phyloP scores from a whole-genome alignment of 35 echinoderm and acorn worm genomes.

The Hemicentrotus pulcherrimus region DNA sequence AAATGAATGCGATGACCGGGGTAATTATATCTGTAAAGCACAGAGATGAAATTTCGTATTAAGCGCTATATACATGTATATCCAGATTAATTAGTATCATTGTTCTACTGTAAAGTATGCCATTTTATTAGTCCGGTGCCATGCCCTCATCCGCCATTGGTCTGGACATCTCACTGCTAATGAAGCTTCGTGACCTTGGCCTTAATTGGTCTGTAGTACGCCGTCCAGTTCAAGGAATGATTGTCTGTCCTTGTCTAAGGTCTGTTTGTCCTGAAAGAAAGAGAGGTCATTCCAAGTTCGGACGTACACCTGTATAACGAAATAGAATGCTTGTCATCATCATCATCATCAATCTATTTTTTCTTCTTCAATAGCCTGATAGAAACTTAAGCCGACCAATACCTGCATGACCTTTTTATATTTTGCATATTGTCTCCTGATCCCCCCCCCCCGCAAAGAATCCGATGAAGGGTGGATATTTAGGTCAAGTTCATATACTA shows the following conservation, averaged over 20 bases:
- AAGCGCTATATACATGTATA: too few relatives aligned
- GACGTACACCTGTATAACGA: background rate
- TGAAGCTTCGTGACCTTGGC: background rate
- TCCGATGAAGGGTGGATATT: background rate
- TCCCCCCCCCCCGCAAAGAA: background rate
- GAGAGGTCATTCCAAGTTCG: background rate
- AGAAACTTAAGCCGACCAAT: background rate
- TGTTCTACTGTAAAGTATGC: too few relatives aligned
- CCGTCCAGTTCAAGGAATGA: background rate
- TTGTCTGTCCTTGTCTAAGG: background rate
- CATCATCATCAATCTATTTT: background rate
- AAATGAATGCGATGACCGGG: too few relatives aligned
- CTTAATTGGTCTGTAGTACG: background rate
- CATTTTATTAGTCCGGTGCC: too few relatives aligned
- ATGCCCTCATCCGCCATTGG: too few relatives aligned
- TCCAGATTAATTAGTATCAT: too few relatives aligned
- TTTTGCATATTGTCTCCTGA: too few relatives aligned
- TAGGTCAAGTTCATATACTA: background rate
- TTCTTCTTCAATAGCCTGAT: background rate
- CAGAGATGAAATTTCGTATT: too few relatives aligned
- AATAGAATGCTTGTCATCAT: background rate
- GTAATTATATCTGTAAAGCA: too few relatives aligned
- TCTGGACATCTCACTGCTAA: too few relatives aligned
- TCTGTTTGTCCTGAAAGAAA: background rate
- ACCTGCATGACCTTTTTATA: background rate